Conservation (phyloP, 1,140 invertebrate genomes). For the Hyphantria cunea region DNA sequence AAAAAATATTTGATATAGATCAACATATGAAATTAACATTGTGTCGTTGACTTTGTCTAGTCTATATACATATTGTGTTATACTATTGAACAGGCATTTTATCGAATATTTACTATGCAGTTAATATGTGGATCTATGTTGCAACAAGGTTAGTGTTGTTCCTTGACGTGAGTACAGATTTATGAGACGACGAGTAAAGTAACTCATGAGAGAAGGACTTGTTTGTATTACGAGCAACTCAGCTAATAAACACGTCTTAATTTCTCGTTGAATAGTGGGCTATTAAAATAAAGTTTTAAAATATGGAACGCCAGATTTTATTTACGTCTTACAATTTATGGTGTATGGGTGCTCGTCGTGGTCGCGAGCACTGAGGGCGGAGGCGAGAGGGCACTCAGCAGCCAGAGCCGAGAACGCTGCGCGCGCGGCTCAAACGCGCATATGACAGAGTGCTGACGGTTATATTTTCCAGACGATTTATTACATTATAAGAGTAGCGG, state of each 20-base stretch:
- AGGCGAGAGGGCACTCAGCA: slow-evolving; percentile 31
- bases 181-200: slow-evolving; percentile 52
- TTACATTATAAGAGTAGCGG: slow-evolving; percentile 73
- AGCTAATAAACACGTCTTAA: slow-evolving; percentile 79
- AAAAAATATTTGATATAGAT: slow-evolving; percentile 22
- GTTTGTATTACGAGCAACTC: slow-evolving; percentile 68
- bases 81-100: neutral
- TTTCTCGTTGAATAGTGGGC: slow-evolving; percentile 74
- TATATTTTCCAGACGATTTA: slow-evolving; percentile 81
- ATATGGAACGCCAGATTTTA: slow-evolving; percentile 78
- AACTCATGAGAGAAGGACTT: slow-evolving; percentile 70
- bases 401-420: slow-evolving; percentile 24
- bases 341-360: slow-evolving; percentile 59
- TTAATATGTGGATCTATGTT: slow-evolving; percentile 5
- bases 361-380: slow-evolving; percentile 35
- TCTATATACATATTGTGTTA: neutral
- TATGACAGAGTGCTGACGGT: slow-evolving; percentile 76
- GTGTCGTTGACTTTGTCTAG: slow-evolving; percentile 1
- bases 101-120: too few species aligned
- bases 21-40: slow-evolving; percentile 12
- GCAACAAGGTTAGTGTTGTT: slow-evolving; percentile 33
- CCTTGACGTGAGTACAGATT: slow-evolving; percentile 61
- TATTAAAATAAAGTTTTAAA: slow-evolving; percentile 80
- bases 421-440: slow-evolving; percentile 54
- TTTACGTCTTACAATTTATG: slow-evolving; percentile 77